Conservation (phyloP, 2,797 vertebrate species). For the Takifugu ocellatus region DNA sequence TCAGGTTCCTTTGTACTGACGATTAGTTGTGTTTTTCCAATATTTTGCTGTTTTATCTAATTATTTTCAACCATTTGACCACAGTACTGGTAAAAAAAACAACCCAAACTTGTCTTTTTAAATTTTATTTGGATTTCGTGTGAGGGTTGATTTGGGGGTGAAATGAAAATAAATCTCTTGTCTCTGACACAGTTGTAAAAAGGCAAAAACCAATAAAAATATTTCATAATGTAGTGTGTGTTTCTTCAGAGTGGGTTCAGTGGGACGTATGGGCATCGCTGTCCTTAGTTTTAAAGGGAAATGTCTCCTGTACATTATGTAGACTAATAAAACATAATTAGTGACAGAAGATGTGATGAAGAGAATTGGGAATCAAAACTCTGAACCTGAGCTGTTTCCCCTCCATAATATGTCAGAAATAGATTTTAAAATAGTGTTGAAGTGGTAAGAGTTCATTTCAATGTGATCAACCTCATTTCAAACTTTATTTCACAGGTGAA, state of each 20-base stretch:
- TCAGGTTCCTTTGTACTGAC: slow-evolving; percentile 26
- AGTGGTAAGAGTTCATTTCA: too few relatives aligned
- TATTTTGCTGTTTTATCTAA: slow-evolving; percentile 35
- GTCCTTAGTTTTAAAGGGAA: too few relatives aligned
- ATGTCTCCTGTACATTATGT: too few relatives aligned
- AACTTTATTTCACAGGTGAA: too few relatives aligned
- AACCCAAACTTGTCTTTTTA: slow-evolving; percentile 13
- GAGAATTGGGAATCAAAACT: too few relatives aligned
- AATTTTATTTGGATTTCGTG: slow-evolving; percentile 58
- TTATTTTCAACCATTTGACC: slow-evolving; percentile 32
- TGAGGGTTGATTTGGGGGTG: slow-evolving; percentile 41
- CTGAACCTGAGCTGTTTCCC: too few relatives aligned
- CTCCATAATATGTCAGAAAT: slow-evolving; percentile 14
- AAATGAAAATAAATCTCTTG: slow-evolving; percentile 29
- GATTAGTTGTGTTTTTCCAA: slow-evolving; percentile 47
- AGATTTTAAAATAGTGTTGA: too few relatives aligned
- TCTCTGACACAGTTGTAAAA: slow-evolving; percentile 66
- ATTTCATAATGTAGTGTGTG: slow-evolving; percentile 59
- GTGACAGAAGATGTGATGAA: too few relatives aligned
- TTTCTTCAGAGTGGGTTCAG: slow-evolving; percentile 2
- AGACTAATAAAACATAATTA: too few relatives aligned
- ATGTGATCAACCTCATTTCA: too few relatives aligned
- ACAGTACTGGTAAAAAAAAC: slow-evolving; percentile 19
- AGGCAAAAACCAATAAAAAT: slow-evolving; percentile 60
- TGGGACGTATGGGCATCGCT: too few relatives aligned